A percentile compares a stretch with the other conserved stretches of the same genome.
Evolutionary conservation across 2,888 invertebrate species (phyloP).

Genomic region (Periphyllus acericola): DNA sequence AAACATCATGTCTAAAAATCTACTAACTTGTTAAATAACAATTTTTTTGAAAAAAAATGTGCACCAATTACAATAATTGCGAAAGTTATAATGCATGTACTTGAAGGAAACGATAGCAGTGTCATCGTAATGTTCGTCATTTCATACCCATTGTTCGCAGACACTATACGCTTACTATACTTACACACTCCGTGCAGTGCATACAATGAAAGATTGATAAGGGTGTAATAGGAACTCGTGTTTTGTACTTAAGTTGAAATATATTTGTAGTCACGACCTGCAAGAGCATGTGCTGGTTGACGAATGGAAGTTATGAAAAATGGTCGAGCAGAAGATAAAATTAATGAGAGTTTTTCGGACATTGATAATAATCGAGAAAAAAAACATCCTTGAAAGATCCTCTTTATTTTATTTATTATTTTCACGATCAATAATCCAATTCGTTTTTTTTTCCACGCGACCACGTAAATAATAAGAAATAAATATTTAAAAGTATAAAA

Average conservation of each 20-base stretch:
- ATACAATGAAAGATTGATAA: not conserved
- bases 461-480: constrained; percentile 10
- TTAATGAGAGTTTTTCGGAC: not conserved
- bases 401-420: constrained; percentile 17
- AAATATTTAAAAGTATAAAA: too few relatives aligned
- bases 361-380: not conserved
- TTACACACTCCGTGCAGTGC: not conserved
- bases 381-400: not conserved
- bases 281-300: not conserved
- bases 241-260: not conserved
- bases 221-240: not conserved
- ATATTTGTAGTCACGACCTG: not conserved
- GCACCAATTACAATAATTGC: too few relatives aligned
- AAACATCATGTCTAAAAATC: too few relatives aligned
- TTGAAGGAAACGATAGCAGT: not conserved
- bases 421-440: constrained; percentile 13
- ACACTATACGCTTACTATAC: not conserved
- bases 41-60: too few relatives aligned
- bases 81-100: not conserved
- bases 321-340: not conserved
- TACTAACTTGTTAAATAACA: too few relatives aligned
- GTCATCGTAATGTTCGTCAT: not conserved
- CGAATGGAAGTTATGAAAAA: not conserved
- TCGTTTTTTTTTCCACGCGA: not conserved
- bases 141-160: not conserved